Evolutionary conservation across 2,888 invertebrate genomes (phyloP).

Genomic region (Tridacna crocea): DNA sequence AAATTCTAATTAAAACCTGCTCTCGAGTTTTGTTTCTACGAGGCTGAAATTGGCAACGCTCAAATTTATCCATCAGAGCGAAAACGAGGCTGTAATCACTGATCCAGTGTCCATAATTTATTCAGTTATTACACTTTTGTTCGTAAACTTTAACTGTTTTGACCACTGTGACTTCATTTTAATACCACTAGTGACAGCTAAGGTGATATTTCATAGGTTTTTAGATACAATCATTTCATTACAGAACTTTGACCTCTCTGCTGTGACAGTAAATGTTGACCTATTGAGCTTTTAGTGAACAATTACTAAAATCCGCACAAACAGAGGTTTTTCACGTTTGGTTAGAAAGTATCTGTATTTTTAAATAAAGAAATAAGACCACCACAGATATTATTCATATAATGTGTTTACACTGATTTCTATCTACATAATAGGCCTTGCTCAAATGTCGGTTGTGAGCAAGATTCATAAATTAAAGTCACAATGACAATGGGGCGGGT

Average conservation of each 20-base stretch:
- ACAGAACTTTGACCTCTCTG: background rate
- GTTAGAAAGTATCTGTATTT: too few species aligned
- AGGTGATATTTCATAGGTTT: conserved; percentile 18
- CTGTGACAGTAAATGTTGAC: background rate
- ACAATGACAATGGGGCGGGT: conserved; percentile 48
- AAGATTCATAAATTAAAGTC: conserved; percentile 52
- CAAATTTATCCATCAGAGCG: conserved; percentile 17
- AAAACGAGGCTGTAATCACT: conserved; percentile 21
- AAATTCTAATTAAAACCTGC: too few species aligned
- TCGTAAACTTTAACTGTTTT: conserved; percentile 12
- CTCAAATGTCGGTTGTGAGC: conserved; percentile 20
- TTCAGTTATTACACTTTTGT: conserved; percentile 16
- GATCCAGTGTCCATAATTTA: conserved; percentile 20
- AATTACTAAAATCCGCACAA: background rate
- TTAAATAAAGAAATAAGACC: too few species aligned
- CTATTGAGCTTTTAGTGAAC: conserved; percentile 5
- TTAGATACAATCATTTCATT: conserved; percentile 13
- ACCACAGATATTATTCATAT: too few species aligned
- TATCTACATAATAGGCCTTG: conserved; percentile 10
- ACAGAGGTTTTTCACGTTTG: background rate
- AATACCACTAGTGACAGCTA: conserved; percentile 13
- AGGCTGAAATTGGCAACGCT: background rate
- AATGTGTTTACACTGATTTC: conserved; percentile 8
- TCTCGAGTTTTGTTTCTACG: too few species aligned
- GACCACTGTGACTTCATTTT: conserved; percentile 23